Base-by-base conservation (phyloP, 2,797 vertebrate genomes). In the Adelosebastes latens region DNA sequence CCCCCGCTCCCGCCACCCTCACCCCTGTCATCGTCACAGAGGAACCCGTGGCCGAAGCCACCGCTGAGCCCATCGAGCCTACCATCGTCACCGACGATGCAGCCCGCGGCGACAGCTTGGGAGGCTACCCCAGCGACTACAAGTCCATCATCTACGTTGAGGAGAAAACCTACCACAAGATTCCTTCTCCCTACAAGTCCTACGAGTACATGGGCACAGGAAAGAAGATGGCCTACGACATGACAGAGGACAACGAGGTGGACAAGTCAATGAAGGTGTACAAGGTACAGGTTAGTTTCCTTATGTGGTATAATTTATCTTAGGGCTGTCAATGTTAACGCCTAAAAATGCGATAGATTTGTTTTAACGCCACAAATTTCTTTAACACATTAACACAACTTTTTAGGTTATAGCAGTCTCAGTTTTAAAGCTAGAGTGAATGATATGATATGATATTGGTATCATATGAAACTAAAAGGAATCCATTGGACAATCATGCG, bases 71-170 rank as follows among this genome's bases (percentile, higher is more conserved):
- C 77, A 92, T 96, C 9, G 2, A 80, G 8, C 88, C 85, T 0
- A 89, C 91, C 42, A 67, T 92, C 1, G 72, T 94, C 75, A 93
- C 87, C 0, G 88, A 95, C 81, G 88, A 95, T 7, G 29, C 78
- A 1, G 94, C 85, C 29, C 94, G 96, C 0, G 96, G 96, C 0
- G 96, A 96, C 94, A 96, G 49, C 88, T 4, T 95, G 66, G 93
- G 86, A 63, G 81, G 88, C 20, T 93, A 93, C 88, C 93, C 93
- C 46, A 82, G 89, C 0, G 94, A 96, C 62, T 95, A 96, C 89
- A 96, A 96, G 85, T 84, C 82, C 62, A 89, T 90, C 5, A 13
- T 93, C 58, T 96, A 95, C 9, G 72, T 83, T 25, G 94, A 96
- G 64, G 93, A 93, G 62, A 95, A 96, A 29, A 87, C 93, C 75